Percentiles rank a stretch among this genome's conserved stretches.
These are phyloP conservation scores for Toxonevra muliebris DNA, from an alignment of 2,888 invertebrate species.

Conservation along the genomic window DNA sequence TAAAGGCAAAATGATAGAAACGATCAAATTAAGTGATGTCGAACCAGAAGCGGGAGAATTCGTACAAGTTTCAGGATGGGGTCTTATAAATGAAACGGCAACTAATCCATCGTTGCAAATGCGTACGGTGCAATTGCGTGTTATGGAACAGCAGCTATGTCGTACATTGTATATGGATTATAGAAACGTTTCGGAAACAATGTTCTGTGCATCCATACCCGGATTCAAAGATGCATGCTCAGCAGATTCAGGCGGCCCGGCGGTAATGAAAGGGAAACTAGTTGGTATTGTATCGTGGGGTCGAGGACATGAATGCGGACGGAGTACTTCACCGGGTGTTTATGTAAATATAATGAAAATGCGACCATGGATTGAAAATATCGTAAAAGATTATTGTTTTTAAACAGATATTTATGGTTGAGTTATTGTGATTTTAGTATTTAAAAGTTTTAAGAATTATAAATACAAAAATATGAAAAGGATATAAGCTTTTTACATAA, in stretches of 20 bases:
- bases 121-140: conserved; percentile 49
- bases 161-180: conserved; percentile 44
- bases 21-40: conserved; percentile 42
- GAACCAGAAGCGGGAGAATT: conserved; percentile 40
- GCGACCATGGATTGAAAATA: conserved; percentile 47
- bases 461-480: too few species aligned
- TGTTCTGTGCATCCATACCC: conserved; percentile 53
- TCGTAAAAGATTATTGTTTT: conserved; percentile 46
- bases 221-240: conserved; percentile 55
- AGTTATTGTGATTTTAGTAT: too few species aligned
- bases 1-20: not conserved
- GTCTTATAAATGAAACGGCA: conserved; percentile 45
- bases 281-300: conserved; percentile 75
- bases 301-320: conserved; percentile 50
- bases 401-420: not conserved
- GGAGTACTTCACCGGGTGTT: conserved; percentile 77
- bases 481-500: too few species aligned
- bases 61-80: conserved; percentile 54
- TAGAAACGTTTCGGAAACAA: conserved; percentile 47
- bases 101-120: conserved; percentile 47
- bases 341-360: conserved; percentile 66
- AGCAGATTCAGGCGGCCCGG: conserved; percentile 63
- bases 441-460: too few species aligned
- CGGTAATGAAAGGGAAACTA: conserved; percentile 49
- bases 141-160: conserved; percentile 44